These are phyloP conservation scores for Temnothorax curvispinosus DNA, from an alignment of 1,140 invertebrate species.

Conservation along the genomic window DNA sequence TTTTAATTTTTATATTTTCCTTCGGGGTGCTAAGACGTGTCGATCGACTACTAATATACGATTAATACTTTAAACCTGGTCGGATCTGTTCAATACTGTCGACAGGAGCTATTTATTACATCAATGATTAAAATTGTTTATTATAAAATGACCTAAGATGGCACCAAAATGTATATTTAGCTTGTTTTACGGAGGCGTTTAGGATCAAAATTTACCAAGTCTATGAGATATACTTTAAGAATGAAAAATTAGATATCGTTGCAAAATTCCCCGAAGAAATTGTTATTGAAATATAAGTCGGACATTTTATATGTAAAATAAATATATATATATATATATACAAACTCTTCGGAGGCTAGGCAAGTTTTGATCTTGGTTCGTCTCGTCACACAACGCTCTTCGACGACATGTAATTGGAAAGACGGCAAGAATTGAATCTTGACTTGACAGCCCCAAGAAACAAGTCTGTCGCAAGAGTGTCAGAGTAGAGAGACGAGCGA, in stretches of 20 bases:
- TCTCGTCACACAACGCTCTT: neutral
- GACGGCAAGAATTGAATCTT: constrained; percentile 17
- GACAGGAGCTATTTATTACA: neutral
- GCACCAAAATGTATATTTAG: neutral
- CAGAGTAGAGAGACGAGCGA: neutral
- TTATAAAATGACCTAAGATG: neutral
- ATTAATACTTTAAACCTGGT: neutral
- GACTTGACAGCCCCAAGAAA: neutral
- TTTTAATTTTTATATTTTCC: constrained; percentile 46
- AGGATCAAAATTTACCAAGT: constrained; percentile 2
- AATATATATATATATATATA: neutral
- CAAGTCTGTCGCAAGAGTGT: neutral
- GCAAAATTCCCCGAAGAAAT: neutral
- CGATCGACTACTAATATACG: constrained; percentile 9
- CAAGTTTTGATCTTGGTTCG: constrained; percentile 31
- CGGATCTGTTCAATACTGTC: neutral
- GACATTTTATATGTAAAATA: constrained; percentile 5
- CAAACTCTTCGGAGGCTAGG: neutral
- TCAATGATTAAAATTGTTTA: neutral
- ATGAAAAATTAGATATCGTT: neutral
- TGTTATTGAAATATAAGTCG: neutral
- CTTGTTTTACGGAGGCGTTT: neutral
- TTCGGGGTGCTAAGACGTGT: constrained; percentile 63
- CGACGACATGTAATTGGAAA: constrained; percentile 13
- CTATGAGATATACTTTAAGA: neutral